Conservation (phyloP, 2,113 vertebrate genomes). For the Bombycilla garrulus region DNA sequence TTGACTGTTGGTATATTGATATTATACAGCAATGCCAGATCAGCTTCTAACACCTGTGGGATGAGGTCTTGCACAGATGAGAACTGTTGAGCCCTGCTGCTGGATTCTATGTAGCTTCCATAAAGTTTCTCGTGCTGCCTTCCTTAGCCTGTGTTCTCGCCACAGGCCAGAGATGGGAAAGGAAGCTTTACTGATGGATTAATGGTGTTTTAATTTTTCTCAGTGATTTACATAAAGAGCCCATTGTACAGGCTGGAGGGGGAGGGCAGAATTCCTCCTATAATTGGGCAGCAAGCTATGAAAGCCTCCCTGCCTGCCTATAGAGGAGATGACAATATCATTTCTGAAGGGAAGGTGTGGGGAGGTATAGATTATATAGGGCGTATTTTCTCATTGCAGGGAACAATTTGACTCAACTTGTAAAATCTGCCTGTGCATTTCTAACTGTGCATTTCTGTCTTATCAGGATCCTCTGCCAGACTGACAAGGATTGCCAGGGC, state of each 20-base stretch:
- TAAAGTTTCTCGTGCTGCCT: not conserved
- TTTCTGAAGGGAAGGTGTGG: not conserved
- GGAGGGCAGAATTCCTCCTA: slow-evolving; percentile 41
- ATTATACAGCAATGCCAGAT: not conserved
- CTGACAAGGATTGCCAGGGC: not conserved
- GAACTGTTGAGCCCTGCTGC: not conserved
- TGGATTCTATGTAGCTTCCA: not conserved
- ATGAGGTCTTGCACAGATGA: not conserved
- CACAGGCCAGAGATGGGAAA: not conserved
- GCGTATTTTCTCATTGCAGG: not conserved
- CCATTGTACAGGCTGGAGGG: slow-evolving; percentile 50
- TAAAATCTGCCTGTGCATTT: not conserved
- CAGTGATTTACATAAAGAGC: slow-evolving; percentile 72
- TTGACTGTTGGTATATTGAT: not conserved
- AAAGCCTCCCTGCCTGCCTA: slow-evolving; percentile 40
- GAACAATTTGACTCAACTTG: not conserved
- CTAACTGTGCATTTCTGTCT: not conserved
- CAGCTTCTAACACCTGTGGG: not conserved
- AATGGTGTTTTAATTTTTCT: slow-evolving; percentile 58
- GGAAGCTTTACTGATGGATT: slow-evolving; percentile 17
- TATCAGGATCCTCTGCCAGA: not conserved
- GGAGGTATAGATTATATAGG: not conserved
- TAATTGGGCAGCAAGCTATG: slow-evolving; percentile 49
- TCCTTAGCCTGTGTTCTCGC: not conserved
- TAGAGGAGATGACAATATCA: not conserved